Conservation (phyloP, 2,888 invertebrate genomes). For the Eilema caniola region DNA sequence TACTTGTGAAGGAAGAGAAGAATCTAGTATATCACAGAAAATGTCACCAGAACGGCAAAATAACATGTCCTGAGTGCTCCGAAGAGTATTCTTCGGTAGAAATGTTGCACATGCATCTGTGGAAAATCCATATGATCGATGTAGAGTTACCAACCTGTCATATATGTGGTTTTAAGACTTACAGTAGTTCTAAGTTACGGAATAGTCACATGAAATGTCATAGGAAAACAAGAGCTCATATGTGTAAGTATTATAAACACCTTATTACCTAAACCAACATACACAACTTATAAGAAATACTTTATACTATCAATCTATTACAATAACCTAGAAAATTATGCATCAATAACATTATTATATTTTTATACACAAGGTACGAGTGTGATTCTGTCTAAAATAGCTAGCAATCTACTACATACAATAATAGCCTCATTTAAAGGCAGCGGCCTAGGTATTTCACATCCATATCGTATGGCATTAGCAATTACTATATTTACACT, state of each 20-base stretch:
- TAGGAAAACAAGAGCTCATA: constrained; percentile 87
- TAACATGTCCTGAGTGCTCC: constrained; percentile 90
- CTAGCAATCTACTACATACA: no score
- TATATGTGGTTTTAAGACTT: constrained; percentile 91
- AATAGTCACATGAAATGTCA: constrained; percentile 93
- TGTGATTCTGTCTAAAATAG: no score
- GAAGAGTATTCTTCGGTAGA: constrained; percentile 87
- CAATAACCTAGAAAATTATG: no score
- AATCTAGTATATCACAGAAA: constrained; percentile 89
- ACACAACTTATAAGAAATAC: no score
- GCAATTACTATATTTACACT: no score
- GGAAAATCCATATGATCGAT: constrained; percentile 92
- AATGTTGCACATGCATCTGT: constrained; percentile 92
- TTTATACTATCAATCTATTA: no score
- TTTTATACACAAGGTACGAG: no score
- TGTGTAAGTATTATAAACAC: constrained; percentile 86
- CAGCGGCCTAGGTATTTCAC: no score
- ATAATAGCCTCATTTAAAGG: no score
- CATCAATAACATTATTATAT: no score
- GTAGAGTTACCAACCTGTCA: constrained; percentile 93
- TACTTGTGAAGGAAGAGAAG: constrained; percentile 85
- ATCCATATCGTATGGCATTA: no score
- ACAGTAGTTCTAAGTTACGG: constrained; percentile 89
- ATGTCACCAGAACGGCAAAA: constrained; percentile 85
- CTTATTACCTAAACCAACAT: no score